Base-by-base conservation (phyloP, 2,797 vertebrate genomes). In the Rhynchotus rufescens region DNA sequence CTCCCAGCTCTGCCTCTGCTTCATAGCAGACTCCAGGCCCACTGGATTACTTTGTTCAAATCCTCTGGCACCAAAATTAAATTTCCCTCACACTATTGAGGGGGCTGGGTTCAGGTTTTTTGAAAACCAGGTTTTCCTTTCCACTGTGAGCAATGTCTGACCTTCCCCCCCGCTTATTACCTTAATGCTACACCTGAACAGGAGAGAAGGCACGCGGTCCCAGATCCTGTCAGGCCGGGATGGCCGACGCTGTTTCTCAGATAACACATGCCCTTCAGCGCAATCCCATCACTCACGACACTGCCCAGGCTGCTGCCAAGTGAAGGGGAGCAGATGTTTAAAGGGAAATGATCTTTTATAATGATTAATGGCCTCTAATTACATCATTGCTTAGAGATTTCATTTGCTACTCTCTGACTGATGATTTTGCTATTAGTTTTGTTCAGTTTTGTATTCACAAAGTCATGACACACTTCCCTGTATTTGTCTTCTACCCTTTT, bases 281-380 rank as follows among this genome's bases (percentile, higher is more conserved):
- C 36, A 92, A 96, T 89, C 74, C 77, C 92, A 96, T 91, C 83
- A 89, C 2, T 95, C 89, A 91, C 62, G 87, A 92, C 90, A 74
- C 83, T 80, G 78, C 72, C 66, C 86, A 68, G 77, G 83, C 88
- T 92, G 85, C 84, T 97, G 97, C 93, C 96, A 86, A 95, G 90
- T 68, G 2, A 83, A 86, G 65, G 49, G 82, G 69, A 95, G 94
- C 97, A 98, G 97, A 97, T 97, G 97, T 97, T 96, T 96, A 68
- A 84, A 87, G 92, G 86, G 82, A 94, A 94, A 90, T 47, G 68
- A 94, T 95, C 59, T 96, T 89, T 93, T 91, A 95, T 91, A 93
- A 85, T 92, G 96, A 96, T 95, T 61, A 91, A 92, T 93, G 95
- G 71, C 71, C 88, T 94, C 95, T 95, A 95, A 96, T 97, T 93